Base-by-base conservation (phyloP, 2,888 invertebrate genomes). In the Entomobrya multifasciata region DNA sequence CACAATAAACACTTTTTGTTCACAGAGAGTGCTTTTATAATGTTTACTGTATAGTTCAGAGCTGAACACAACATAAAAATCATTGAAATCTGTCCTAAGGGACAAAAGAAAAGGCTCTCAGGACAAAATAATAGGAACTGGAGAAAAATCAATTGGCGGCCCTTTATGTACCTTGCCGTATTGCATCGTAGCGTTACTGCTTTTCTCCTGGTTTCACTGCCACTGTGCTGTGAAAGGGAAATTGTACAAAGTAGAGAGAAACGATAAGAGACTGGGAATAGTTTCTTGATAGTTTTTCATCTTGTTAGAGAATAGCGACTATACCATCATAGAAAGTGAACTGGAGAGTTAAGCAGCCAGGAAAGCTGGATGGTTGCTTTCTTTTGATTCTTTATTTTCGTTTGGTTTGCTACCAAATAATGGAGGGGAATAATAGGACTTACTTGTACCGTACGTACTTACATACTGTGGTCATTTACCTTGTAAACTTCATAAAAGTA, bases 21-120 rank as follows among this genome's bases (percentile, higher is more conserved):
- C 30, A 36, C 36, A n/a, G 57, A 22, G 60, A 57, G 30, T 44
- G 20, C 20, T 41, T 41, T 72, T 47, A 1, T 72, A 17, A 15
- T 70, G 36, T 36, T 36, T 36, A 70, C 13, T 36, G 17, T 36
- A n/a, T 8, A 17, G 17, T 65, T 30, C 4, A 17, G 4, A 8
- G 65, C n/a, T 17, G n/a, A 11, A 30, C 30, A 72, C n/a, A 65
- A 22, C 10, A 49, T n/a, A 27, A 27, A 67, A 67, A 72, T 72
- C 72, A 72, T 72, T 72, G 72, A 72, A 72, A 72, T 72, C 27
- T 72, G 25, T 72, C 72, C 72, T 72, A 17, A 49, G 72, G 72
- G 72, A 72, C 49, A 27, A 25, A 30, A 13, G 27, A 72, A 36
- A n/a, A 72, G 30, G 22, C 44, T 36, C 44, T 41, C 30, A n/a